Evolutionary conservation across 2,797 vertebrate genomes (phyloP).

Genomic region (Sebastes matsubarae): DNA sequence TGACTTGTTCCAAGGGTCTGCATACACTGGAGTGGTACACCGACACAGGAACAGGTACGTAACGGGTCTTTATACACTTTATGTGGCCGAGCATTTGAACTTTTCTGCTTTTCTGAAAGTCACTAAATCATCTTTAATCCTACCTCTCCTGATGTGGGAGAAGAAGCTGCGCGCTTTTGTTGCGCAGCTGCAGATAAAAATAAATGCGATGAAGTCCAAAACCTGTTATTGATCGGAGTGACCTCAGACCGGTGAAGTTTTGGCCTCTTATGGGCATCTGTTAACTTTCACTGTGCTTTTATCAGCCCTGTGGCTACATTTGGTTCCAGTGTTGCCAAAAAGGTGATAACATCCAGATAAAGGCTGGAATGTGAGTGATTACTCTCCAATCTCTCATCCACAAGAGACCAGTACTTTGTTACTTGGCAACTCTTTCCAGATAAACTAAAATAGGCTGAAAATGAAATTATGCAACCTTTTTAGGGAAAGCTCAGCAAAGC

Average conservation of each 20-base stretch:
- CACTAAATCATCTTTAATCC: neutral
- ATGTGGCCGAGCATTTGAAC: neutral
- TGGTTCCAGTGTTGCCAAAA: slow-evolving; percentile 31
- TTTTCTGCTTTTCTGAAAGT: neutral
- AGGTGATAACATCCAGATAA: slow-evolving; percentile 60
- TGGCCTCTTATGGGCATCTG: slow-evolving; percentile 33
- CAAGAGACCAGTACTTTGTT: neutral
- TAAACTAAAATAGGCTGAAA: neutral
- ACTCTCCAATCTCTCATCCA: neutral
- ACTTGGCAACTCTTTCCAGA: neutral
- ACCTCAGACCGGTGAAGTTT: neutral
- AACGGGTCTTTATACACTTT: neutral
- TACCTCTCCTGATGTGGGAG: neutral
- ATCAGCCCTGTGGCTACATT: slow-evolving; percentile 54
- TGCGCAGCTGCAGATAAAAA: slow-evolving; percentile 16
- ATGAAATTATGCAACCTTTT: neutral
- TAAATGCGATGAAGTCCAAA: neutral
- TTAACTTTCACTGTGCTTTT: slow-evolving; percentile 13
- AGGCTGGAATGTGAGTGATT: slow-evolving; percentile 43
- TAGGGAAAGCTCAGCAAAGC: neutral
- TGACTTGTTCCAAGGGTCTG: slow-evolving; percentile 73
- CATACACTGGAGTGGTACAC: slow-evolving; percentile 71
- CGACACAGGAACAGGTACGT: slow-evolving; percentile 82
- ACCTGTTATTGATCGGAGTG: neutral
- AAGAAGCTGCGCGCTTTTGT: slow-evolving; percentile 20